Percentiles rank a stretch among this genome's conserved stretches.
Evolutionary conservation across 53 echinoderm and acorn worm species (phyloP).

Genomic region (Arbacia lixula): DNA sequence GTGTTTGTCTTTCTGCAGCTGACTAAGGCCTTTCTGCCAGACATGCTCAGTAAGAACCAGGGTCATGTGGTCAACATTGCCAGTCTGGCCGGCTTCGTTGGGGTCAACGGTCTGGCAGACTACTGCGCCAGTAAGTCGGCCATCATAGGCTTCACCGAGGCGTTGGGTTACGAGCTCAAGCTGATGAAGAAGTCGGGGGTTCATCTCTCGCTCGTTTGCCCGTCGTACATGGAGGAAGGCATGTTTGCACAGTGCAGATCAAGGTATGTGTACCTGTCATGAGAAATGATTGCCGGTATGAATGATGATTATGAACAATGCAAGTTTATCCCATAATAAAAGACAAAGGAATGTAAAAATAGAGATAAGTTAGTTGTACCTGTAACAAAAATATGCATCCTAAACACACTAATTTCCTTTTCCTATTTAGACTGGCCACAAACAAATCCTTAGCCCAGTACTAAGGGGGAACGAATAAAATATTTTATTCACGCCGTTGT

Average conservation of each 20-base stretch:
- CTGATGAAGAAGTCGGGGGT: conserved; percentile 76
- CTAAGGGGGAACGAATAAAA: too few species aligned
- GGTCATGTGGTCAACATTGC: conserved; percentile 97
- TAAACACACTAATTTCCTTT: too few species aligned
- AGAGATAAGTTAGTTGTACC: too few species aligned
- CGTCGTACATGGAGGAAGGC: conserved; percentile 85
- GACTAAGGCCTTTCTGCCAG: conserved; percentile 93
- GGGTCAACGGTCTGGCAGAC: conserved; percentile 88
- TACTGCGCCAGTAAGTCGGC: conserved; percentile 94
- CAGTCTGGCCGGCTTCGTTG: conserved; percentile 85
- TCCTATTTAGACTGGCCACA: too few species aligned
- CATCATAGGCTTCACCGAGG: conserved; percentile 91
- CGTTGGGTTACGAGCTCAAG: conserved; percentile 77
- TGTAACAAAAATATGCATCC: too few species aligned
- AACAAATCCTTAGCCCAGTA: too few species aligned
- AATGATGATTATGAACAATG: too few species aligned
- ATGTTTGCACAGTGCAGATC: conserved; percentile 92
- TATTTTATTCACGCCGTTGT: too few species aligned
- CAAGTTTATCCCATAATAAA: too few species aligned
- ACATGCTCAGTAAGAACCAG: conserved; percentile 83
- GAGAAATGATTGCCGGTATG: too few species aligned
- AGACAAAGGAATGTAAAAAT: too few species aligned
- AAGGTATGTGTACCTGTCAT: conserved; percentile 72
- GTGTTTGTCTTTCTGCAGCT: conserved; percentile 68
- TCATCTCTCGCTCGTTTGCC: conserved; percentile 85